These are phyloP conservation scores for Trissonchulus sp. DNA, from an alignment of 2,888 invertebrate genomes.

Conservation along the genomic window DNA sequence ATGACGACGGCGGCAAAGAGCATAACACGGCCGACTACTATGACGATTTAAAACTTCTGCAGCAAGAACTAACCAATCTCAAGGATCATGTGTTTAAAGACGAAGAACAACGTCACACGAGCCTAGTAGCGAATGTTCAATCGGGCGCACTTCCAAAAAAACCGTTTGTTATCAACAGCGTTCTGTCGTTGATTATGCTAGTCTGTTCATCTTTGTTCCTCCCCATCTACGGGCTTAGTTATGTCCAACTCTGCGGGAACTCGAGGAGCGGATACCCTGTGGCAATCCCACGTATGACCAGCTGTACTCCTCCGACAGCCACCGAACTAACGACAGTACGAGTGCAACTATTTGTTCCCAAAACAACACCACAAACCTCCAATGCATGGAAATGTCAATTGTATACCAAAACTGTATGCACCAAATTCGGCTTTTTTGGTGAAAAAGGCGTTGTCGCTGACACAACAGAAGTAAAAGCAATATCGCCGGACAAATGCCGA, in stretches of 20 bases:
- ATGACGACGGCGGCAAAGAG: too few species aligned
- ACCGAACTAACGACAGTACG: background rate
- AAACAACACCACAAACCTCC: background rate
- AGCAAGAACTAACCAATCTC: background rate
- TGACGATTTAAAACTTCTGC: background rate
- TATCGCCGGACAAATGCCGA: too few species aligned
- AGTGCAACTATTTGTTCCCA: background rate
- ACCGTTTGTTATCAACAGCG: background rate
- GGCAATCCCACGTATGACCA: background rate
- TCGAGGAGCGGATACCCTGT: background rate
- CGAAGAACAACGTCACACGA: too few species aligned
- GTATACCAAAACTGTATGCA: background rate
- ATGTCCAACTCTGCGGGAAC: background rate
- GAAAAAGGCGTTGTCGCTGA: background rate
- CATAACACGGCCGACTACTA: background rate
- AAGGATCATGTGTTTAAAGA: background rate
- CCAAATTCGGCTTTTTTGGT: background rate
- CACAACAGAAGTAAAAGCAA: too few species aligned
- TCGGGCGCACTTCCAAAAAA: background rate
- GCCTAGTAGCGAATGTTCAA: too few species aligned
- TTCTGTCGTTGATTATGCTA: background rate
- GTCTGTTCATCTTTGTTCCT: background rate
- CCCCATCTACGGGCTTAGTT: background rate
- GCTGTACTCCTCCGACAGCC: background rate
- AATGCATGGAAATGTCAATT: background rate